These are phyloP conservation scores for Drosophila gunungcola DNA, from an alignment of 1,140 invertebrate species.

Conservation along the genomic window DNA sequence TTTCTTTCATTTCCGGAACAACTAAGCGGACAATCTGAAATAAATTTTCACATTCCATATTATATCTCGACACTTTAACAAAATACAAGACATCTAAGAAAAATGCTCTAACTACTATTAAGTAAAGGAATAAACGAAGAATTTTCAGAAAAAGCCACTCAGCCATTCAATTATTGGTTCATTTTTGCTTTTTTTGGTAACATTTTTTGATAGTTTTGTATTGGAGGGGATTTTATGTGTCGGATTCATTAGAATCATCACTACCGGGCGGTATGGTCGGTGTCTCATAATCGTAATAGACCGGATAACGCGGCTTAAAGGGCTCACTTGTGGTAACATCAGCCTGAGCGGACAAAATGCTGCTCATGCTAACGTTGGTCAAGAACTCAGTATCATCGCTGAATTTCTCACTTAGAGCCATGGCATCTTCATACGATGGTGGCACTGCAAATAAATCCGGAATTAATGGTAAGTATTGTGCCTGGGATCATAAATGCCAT, in stretches of 20 bases:
- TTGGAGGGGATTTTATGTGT: slow-evolving; percentile 63
- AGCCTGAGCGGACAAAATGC: slow-evolving; percentile 76
- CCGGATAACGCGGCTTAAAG: slow-evolving; percentile 83
- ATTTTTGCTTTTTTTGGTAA: slow-evolving; percentile 38
- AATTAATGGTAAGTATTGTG: not conserved
- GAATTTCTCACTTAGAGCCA: slow-evolving; percentile 83
- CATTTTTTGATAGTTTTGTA: slow-evolving; percentile 31
- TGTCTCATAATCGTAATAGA: slow-evolving; percentile 84
- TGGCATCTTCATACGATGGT: slow-evolving; percentile 83
- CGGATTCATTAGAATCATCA: slow-evolving; percentile 84
- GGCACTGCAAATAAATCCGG: slow-evolving; percentile 56
- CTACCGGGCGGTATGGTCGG: slow-evolving; percentile 84
- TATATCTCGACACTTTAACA: slow-evolving; percentile 27
- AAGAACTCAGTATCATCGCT: slow-evolving; percentile 80
- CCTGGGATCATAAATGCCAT: not conserved
- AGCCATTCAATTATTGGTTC: slow-evolving; percentile 68
- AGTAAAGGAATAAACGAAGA: slow-evolving; percentile 62
- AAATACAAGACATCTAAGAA: slow-evolving; percentile 33
- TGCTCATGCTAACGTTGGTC: slow-evolving; percentile 82
- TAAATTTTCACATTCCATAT: not conserved
- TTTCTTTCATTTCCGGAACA: too few relatives aligned
- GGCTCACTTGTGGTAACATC: slow-evolving; percentile 77
- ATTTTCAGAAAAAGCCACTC: slow-evolving; percentile 70
- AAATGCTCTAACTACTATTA: slow-evolving; percentile 56
- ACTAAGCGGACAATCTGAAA: slow-evolving; percentile 3